Evolutionary conservation across 2,888 invertebrate genomes (phyloP), one percentile per base, ranked within the genome.

Genomic region (Thereva unica): DNA sequence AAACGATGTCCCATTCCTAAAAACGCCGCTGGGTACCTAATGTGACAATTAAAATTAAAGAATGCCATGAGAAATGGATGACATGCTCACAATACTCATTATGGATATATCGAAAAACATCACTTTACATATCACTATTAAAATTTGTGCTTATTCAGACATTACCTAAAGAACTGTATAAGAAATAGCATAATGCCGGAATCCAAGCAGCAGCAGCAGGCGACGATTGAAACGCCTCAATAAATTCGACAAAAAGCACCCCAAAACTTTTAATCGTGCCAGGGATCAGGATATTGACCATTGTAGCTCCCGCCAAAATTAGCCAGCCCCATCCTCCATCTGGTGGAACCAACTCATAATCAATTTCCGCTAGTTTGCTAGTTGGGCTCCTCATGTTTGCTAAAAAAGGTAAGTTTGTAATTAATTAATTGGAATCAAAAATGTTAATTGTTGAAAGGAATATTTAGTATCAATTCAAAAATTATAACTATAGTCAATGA

Each of bases 221-320:
- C 2, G 89, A 85, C 0, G 91, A 85, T 4, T 91, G 78, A 76
- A 93, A 93, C 23, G 89, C 90, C 72, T 91, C 89, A 68, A 90
- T 83, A 78, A 93, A 92, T 76, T 92, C 93, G 45, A 92, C 87
- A 75, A 92, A 87, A 0, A 94, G 82, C 0, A 94, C 92, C 9
- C 94, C 93, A 75, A 93, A 93, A 3, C 93, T 93, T 78, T 93
- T 93, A 55, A 93, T 89, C 0, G 91, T 92, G 45, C 93, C 93
- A 4, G 93, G 93, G 44, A 93, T 90, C 34, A 93, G 83, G 72
- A 93, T 87, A 77, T 93, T 93, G 65, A 93, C 92, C 75, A 92
- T 79, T 65, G 92, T 91, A 4, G 92, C 87, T 56, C 92, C 87
- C 80, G 85, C 75, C 76, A 87, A 73, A 69, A 92, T 88, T 75